Evolutionary conservation across 2,888 invertebrate species (phyloP).

Genomic region (Abscondita cerata): DNA sequence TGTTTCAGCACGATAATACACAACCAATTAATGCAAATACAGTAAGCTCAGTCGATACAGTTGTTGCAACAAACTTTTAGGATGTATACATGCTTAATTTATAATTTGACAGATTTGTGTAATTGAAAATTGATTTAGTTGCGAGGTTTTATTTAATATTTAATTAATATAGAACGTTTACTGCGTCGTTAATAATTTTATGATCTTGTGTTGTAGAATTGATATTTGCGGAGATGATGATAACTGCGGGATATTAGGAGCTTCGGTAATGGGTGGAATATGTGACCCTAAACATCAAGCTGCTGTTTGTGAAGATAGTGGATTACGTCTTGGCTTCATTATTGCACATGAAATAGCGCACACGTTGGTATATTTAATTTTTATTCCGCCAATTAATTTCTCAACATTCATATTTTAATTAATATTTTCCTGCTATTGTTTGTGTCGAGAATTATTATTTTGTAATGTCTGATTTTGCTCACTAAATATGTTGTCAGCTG

Average conservation of each 20-base stretch:
- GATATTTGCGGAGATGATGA: slow-evolving; percentile 53
- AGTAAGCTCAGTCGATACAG: no score
- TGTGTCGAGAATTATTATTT: slow-evolving; percentile 18
- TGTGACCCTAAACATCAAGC: slow-evolving; percentile 64
- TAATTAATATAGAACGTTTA: not conserved
- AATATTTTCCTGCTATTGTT: no score
- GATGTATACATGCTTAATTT: not conserved
- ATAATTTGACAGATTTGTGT: not conserved
- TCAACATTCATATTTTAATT: slow-evolving; percentile 7
- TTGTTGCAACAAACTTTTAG: no score
- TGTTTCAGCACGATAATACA: no score
- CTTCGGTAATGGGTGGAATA: slow-evolving; percentile 63
- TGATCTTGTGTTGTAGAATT: slow-evolving; percentile 43
- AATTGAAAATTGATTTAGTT: not conserved
- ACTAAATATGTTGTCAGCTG: slow-evolving; percentile 47
- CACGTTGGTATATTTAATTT: slow-evolving; percentile 57
- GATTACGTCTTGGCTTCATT: slow-evolving; percentile 63
- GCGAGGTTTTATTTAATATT: not conserved
- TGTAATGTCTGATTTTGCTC: slow-evolving; percentile 29
- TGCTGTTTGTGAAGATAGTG: slow-evolving; percentile 63
- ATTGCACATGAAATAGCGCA: slow-evolving; percentile 68
- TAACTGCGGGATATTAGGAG: slow-evolving; percentile 59
- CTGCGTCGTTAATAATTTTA: not conserved
- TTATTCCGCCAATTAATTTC: slow-evolving; percentile 12
- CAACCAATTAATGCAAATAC: no score